phyloP scores from a whole-genome alignment of 1,140 invertebrate genomes.

The Drosophila murphyi region DNA sequence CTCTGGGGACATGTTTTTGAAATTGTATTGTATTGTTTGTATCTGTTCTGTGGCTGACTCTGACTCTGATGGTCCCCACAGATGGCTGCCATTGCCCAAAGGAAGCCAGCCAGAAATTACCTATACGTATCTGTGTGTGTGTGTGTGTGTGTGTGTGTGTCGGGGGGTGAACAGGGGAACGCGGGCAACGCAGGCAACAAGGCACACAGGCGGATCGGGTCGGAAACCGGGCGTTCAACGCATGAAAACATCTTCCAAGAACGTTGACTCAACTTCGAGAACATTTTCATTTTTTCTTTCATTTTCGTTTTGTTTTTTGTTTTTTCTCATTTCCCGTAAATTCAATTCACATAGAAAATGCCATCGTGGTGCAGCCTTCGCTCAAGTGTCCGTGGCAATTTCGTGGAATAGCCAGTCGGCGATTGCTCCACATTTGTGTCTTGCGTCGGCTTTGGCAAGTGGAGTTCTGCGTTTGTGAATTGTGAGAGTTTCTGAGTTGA shows the following conservation, averaged over 20 bases:
- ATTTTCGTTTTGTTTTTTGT: constrained; percentile 47
- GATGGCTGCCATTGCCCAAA: constrained; percentile 27
- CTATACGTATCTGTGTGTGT: constrained; percentile 50
- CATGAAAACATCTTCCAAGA: constrained; percentile 67
- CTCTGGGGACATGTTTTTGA: constrained; percentile 65
- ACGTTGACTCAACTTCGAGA: constrained; percentile 53
- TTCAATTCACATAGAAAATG: constrained; percentile 68
- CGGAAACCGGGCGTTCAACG: constrained; percentile 42
- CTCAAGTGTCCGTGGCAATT: constrained; percentile 45
- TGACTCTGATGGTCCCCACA: constrained; percentile 17
- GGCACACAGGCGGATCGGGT: constrained; percentile 25
- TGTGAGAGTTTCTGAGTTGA: no score
- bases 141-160: constrained; percentile 8
- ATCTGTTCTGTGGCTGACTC: constrained; percentile 17
- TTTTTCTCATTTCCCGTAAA: constrained; percentile 61
- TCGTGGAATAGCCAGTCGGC: constrained; percentile 52
- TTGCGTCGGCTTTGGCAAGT: constrained; percentile 6
- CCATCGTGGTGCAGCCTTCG: constrained; percentile 24
- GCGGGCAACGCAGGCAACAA: neutral
- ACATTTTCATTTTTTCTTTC: constrained; percentile 58
- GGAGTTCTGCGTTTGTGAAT: constrained; percentile 12
- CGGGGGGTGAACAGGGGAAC: neutral
- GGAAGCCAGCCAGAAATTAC: constrained; percentile 67
- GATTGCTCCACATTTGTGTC: constrained; percentile 69
- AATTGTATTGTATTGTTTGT: constrained; percentile 43